Base-by-base conservation (phyloP, 64 coral and sea anemone genomes). In the Trachythela sp. region DNA sequence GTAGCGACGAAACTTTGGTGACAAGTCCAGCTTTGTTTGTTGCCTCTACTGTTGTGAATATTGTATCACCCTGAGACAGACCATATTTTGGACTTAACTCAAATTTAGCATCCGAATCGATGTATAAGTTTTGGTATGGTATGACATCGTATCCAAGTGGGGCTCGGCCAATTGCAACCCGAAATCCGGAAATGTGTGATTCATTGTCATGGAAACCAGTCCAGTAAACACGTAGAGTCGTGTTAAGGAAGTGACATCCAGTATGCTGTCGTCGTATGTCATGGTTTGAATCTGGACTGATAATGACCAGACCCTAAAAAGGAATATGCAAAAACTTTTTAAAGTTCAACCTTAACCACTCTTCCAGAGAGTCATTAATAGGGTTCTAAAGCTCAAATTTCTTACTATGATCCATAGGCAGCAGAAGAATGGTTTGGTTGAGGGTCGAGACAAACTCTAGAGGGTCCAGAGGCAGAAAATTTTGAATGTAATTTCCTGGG, bases 151-250 rank as follows among this genome's bases (percentile, higher is more conserved):
- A 40, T 34, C 90, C 26, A 48, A 89, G 67, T 4, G 88, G 87
- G 10, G 87, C 70, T 26, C 86, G 94, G 8, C 92, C 95, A 34
- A 94, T 48, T 48, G 90, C 92, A 13, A 97, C 77, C 2, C 91
- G 88, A 70, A 97, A 97, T 39, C 77, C 84, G 22, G 36, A 87
- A 27, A 97, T 94, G 0, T 88, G 86, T 15, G 95, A 94, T 64
- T 97, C 85, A 20, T 87, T 36, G 54, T 97, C 95, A 24, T 70
- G 50, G 37, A 97, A 98, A 13, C 84, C 89, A 30, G 50, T 92
- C 95, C 95, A 97, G 27, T 94, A 92, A 88, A 89, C 85, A 31
- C 95, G 92, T 40, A 97, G 22, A 13, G 95, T 98, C 45, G 85
- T 76, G 89, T 98, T 98, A 41, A 84, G 92, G 2, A 98, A 77